Evolutionary conservation across 1,140 invertebrate genomes (phyloP), one percentile per base, ranked within the genome.

Genomic region (Drosophila navojoa): DNA sequence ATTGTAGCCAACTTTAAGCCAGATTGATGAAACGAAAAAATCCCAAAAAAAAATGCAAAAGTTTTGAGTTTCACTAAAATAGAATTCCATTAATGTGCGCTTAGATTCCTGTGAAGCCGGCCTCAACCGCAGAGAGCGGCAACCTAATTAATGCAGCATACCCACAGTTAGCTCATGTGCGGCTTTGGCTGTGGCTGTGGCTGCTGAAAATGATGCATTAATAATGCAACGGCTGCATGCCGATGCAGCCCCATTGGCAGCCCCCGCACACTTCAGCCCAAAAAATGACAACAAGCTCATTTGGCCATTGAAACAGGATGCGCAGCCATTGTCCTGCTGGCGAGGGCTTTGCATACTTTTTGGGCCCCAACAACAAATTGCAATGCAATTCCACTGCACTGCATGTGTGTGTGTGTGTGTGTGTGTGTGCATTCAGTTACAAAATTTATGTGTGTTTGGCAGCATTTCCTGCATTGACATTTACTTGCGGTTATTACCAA

Each of bases 401-500:
- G 35, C 45, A n/a, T 38, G n/a, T 44, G 49, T 16, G 10, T 50
- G 29, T 57, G 47, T 59, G 35, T 27, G 52, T 62, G 19, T 61
- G 49, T 54, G n/a, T 22, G 13, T 47, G 38, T 69, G 22, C 57
- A 47, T 19, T 29, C 35, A 32, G 35, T 63, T 71, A 50, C 32
- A 42, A 59, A 86, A 85, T 85, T 81, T 86, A 87, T 86, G 82
- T 55, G 57, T 53, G 59, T 63, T 71, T 81, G 67, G 19, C 47
- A 67, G 76, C 71, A 62, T 81, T 87, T 87, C 79, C 81, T 81
- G 76, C 76, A 86, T 86, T 79, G 82, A 87, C 82, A 86, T 87
- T 86, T 86, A 87, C 82, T 86, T 86, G 82, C 71, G 79, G 67
- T 85, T 81, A 78, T 85, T 77, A 81, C 78, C 78, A 60, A 81